These are phyloP conservation scores for Tenrec ecaudatus DNA, from an alignment of 2,113 vertebrate species.

Conservation along the genomic window DNA sequence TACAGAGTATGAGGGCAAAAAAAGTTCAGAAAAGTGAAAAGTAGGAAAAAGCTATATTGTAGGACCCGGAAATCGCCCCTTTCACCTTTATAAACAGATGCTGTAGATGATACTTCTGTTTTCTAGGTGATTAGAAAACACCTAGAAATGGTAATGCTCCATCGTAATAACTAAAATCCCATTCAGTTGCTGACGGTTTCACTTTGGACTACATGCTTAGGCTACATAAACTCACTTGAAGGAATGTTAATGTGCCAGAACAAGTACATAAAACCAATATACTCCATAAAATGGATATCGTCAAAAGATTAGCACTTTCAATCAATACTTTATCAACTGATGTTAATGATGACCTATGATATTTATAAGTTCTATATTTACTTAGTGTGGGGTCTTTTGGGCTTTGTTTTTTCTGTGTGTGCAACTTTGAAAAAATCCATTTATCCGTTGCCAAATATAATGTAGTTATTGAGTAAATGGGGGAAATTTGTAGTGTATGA, in stretches of 20 bases:
- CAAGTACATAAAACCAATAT: slow-evolving; percentile 57
- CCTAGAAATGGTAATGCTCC: neutral
- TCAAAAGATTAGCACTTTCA: slow-evolving; percentile 89
- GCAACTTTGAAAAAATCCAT: slow-evolving; percentile 67
- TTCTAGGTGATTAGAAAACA: neutral
- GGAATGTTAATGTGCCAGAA: slow-evolving; percentile 38
- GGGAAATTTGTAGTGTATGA: slow-evolving; percentile 9
- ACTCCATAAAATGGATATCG: slow-evolving; percentile 77
- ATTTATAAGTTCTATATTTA: too few relatives aligned
- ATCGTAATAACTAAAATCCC: neutral
- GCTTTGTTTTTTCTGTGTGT: neutral
- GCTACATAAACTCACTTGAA: slow-evolving; percentile 45
- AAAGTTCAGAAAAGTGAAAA: neutral
- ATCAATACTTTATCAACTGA: slow-evolving; percentile 85
- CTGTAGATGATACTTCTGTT: neutral
- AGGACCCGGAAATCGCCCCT: neutral
- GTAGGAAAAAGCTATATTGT: neutral
- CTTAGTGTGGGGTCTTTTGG: too few relatives aligned
- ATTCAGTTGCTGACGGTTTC: slow-evolving; percentile 22
- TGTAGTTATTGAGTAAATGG: slow-evolving; percentile 61
- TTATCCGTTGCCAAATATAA: slow-evolving; percentile 66
- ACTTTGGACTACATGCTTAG: slow-evolving; percentile 29
- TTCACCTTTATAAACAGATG: neutral
- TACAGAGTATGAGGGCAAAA: neutral
- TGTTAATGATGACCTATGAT: too few relatives aligned